Evolutionary conservation across 2,113 vertebrate genomes (phyloP).

Genomic region (Brachyhypopomus gauderio): DNA sequence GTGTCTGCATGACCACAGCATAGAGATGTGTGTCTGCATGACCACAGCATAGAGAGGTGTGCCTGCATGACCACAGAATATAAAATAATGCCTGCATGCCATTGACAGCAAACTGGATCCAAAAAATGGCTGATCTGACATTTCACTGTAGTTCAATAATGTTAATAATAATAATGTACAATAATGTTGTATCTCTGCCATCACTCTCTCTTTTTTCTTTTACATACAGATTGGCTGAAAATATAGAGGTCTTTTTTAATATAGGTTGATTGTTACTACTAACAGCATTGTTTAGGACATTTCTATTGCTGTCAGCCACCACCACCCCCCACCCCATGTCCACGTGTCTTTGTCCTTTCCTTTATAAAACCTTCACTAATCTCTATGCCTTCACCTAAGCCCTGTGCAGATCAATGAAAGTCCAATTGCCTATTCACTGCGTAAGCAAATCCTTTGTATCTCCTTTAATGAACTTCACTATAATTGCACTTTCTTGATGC

Average conservation of each 20-base stretch:
- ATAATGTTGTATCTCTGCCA: too few species aligned
- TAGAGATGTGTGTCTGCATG: too few species aligned
- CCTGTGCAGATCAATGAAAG: slow-evolving; percentile 61
- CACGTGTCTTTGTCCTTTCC: slow-evolving; percentile 32
- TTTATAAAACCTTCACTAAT: slow-evolving; percentile 44
- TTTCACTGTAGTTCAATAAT: not conserved
- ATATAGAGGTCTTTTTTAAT: not conserved
- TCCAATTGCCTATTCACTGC: slow-evolving; percentile 62
- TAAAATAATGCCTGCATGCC: too few species aligned
- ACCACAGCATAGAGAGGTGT: too few species aligned
- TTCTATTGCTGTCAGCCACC: not conserved
- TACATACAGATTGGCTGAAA: too few species aligned
- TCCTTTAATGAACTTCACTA: slow-evolving; percentile 46
- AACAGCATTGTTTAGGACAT: not conserved
- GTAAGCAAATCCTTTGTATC: slow-evolving; percentile 44
- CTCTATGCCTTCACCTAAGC: slow-evolving; percentile 52
- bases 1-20: too few species aligned
- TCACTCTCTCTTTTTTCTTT: too few species aligned
- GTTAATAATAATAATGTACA: too few species aligned
- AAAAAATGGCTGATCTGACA: not conserved
- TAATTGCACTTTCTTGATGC: slow-evolving; percentile 63
- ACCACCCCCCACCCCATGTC: too few species aligned
- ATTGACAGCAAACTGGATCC: too few species aligned
- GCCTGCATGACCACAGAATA: too few species aligned
- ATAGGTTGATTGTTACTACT: not conserved